phyloP scores from a whole-genome alignment of 2,113 vertebrate species.

The Psephotus haematonotus region DNA sequence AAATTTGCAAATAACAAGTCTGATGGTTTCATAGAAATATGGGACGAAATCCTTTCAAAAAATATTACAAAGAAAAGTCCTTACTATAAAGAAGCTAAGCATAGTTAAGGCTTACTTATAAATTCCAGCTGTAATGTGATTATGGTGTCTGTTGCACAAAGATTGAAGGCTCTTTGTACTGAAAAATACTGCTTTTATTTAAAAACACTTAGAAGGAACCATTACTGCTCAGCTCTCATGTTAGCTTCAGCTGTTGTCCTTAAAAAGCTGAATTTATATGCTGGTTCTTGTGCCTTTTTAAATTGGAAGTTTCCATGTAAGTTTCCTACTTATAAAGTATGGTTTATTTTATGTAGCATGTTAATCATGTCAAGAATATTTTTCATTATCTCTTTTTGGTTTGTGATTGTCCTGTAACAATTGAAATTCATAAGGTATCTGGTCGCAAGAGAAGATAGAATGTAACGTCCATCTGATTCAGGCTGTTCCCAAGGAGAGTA shows the following conservation, averaged over 20 bases:
- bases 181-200: neutral
- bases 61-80: neutral
- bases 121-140: neutral
- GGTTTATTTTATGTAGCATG: neutral
- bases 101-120: neutral
- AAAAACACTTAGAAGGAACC: neutral
- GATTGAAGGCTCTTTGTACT: neutral
- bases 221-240: neutral
- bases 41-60: neutral
- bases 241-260: neutral
- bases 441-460: neutral
- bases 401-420: neutral
- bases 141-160: neutral
- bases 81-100: neutral
- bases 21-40: neutral
- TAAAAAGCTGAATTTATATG: neutral
- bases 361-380: neutral
- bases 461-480: fast-evolving
- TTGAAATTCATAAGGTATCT: neutral
- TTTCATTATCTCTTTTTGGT: neutral
- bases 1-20: neutral
- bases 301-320: neutral
- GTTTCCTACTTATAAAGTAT: neutral
- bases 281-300: neutral
- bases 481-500: neutral